Base-by-base conservation (phyloP, 2,113 vertebrate genomes). In the Excalfactoria chinensis region DNA sequence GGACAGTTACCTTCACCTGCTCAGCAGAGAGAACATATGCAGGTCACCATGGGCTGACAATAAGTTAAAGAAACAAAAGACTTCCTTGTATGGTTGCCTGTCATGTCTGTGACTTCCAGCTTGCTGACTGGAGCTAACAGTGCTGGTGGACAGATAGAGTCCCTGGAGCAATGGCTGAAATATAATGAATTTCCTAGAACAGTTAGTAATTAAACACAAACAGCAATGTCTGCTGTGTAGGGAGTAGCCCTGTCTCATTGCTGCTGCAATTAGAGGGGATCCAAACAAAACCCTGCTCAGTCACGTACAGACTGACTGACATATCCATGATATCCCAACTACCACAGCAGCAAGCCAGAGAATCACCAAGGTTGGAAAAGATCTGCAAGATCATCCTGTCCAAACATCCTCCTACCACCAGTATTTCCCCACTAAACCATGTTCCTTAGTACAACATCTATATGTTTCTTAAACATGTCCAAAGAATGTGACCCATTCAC, bases 241-340 rank as follows among this genome's bases (percentile, higher is more conserved):
- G 66, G 84, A 78, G n/a, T 40, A 73, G 46, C 9, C 8, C 15
- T 63, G 18, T 44, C 6, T 32, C 35, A 37, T 8, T 70, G 34
- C n/a, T 81, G 58, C 86, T 58, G 48, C 44, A 74, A 40, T 40
- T 37, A 77, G 25, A 1, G 1, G 19, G 28, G 5, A 26, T 86
- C 15, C 34, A 44, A 48, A 49, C 17, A 58, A 81, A 71, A n/a
- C 15, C 25, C 58, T 26, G 17, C 34, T 88, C 69, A 71, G 43
- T 64, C 58, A 75, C 32, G 58, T n/a, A 30, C 72, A 34, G 7
- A 8, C 41, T 88, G 85, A 41, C 37, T 64, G 68, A 32, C 69
- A 53, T 1, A 8, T 46, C 44, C 0, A 0, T 82, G 49, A 35
- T 17, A 8, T n/a, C 37, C 41, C 67, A 79, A 8, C 20, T 12